Evolutionary conservation across 2,797 vertebrate species (phyloP).

Genomic region (Sebastes ruberrimus): DNA sequence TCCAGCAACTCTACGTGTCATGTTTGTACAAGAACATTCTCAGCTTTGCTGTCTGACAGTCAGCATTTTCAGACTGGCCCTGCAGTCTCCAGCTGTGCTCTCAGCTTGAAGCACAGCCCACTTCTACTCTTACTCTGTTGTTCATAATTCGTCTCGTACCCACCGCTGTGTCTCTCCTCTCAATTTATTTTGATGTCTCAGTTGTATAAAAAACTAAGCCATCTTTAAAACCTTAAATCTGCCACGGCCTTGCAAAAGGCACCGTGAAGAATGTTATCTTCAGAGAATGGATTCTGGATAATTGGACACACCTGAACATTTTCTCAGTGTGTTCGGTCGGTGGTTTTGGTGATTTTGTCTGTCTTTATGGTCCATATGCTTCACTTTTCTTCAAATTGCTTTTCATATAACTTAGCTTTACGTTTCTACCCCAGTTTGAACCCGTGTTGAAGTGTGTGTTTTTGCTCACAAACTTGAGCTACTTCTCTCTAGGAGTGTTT

Average conservation of each 20-base stretch:
- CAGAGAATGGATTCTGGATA: not conserved
- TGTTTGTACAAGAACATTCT: not conserved
- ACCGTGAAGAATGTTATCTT: not conserved
- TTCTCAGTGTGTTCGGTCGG: not conserved
- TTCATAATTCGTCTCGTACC: not conserved
- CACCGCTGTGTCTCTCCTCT: not conserved
- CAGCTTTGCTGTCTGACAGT: not conserved
- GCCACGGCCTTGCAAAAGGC: not conserved
- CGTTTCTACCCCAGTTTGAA: not conserved
- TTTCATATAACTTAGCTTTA: not conserved
- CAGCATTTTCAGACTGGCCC: not conserved
- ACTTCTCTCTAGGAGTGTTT: not conserved
- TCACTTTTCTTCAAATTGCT: not conserved
- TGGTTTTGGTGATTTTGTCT: not conserved
- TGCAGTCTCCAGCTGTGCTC: conserved; percentile 13
- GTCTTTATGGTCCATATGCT: not conserved
- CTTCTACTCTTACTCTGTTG: not conserved
- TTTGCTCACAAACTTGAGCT: not conserved
- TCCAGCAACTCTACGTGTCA: not conserved
- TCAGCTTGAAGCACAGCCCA: not conserved
- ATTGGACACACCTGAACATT: not conserved
- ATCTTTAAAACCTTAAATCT: not conserved
- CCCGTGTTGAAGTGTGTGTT: not conserved
- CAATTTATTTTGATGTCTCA: conserved; percentile 2
- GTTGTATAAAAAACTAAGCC: not conserved